Base-by-base conservation (phyloP, 2,797 vertebrate genomes). In the Gastrophryne carolinensis region DNA sequence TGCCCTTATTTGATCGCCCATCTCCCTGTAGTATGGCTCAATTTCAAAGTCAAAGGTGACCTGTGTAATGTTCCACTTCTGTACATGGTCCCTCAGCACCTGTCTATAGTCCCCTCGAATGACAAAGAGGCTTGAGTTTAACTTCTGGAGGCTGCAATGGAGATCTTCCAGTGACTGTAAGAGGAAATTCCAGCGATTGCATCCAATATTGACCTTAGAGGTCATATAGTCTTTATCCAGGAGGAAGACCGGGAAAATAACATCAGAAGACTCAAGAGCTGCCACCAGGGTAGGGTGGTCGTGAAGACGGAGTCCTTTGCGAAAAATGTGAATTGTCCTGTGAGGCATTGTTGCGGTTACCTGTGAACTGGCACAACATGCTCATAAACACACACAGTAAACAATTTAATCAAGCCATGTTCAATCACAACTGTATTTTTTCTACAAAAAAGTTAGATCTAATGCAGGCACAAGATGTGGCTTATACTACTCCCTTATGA, bases 101-200 rank as follows among this genome's bases (percentile, higher is more conserved):
- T 21, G 0, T 23, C 79, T 65, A 0, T 85, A 84, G 1, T 84
- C 77, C 15, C 86, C 87, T 54, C 82, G 84, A 57, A 86, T 66
- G 8, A 89, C 84, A 54, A 85, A 83, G 63, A 89, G 71, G 35
- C 72, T 79, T 3, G 84, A 89, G 39, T 83, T 86, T 30, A 86
- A 70, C 39, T 71, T 79, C 1, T 21, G 3, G 64, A 89, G 63
- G 19, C 54, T 82, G 2, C 32, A 17, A 53, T 82, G 79, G 4
- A 89, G 86, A 76, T 88, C 84, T 57, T 85, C 79, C n/a, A 89
- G 73, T 50, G 77, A 85, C 73, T 88, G 84, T 23, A 88, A 79
- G 7, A 89, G 62, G 23, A 89, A 89, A 61, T 85, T 81, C 85
- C 86, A 90, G 8, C 83, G 82, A 60, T 83, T 47, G 5, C 56